Percentiles rank a stretch among this genome's conserved stretches.
phyloP scores from a whole-genome alignment of 2,888 invertebrate species.

The Acrobasis suavella region DNA sequence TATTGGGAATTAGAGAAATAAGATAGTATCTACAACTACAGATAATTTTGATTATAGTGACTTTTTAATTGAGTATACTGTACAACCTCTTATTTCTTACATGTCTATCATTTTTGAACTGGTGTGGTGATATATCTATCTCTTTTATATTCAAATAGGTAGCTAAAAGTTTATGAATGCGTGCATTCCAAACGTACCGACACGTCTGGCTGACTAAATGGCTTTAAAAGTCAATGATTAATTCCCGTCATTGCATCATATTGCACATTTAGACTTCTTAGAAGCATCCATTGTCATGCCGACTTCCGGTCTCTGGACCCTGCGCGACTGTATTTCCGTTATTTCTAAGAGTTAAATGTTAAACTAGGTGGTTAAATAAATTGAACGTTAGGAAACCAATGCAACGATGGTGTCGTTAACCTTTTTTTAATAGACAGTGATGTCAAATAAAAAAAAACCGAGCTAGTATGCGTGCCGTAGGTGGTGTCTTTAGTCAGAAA shows the following conservation, averaged over 20 bases:
- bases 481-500: no score
- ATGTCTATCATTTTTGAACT: no score
- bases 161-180: not conserved
- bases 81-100: no score
- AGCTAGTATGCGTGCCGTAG: no score
- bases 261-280: constrained; percentile 1
- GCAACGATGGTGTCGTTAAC: not conserved
- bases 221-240: not conserved
- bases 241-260: constrained; percentile 3
- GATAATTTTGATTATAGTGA: no score
- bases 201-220: not conserved
- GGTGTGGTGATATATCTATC: no score
- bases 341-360: not conserved
- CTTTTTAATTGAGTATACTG: no score
- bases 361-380: not conserved
- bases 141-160: not conserved
- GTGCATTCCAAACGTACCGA: not conserved
- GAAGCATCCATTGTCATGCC: constrained; percentile 2
- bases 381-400: not conserved
- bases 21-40: no score
- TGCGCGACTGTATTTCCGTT: not conserved
- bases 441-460: no score
- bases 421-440: not conserved
- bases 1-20: no score
- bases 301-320: constrained; percentile 2